phyloP scores from a whole-genome alignment of 2,888 invertebrate species.

The Ligdia adustata region DNA sequence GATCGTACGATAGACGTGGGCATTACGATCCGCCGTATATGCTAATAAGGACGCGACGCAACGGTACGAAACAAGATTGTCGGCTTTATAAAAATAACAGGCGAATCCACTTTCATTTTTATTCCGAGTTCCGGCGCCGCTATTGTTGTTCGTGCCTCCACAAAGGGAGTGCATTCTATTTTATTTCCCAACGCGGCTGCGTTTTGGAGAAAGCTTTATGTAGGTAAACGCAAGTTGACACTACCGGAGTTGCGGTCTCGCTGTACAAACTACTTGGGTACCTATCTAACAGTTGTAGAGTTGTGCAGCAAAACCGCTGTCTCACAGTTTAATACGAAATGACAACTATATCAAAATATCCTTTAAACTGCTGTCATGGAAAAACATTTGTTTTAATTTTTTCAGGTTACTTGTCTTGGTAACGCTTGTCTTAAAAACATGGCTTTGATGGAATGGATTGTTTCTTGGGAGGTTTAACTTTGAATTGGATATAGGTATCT shows the following conservation, averaged over 20 bases:
- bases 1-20: constrained; percentile 39
- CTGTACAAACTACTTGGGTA: too few relatives aligned
- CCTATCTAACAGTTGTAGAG: too few relatives aligned
- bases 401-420: too few relatives aligned
- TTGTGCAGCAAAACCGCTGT: too few relatives aligned
- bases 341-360: too few relatives aligned
- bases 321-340: too few relatives aligned
- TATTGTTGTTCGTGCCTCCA: constrained; percentile 64
- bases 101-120: constrained; percentile 82
- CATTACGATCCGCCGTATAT: constrained; percentile 46
- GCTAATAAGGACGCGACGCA: constrained; percentile 65
- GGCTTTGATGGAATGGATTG: too few relatives aligned
- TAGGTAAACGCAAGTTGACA: constrained; percentile 38
- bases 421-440: too few relatives aligned
- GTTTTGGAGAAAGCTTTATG: constrained; percentile 52
- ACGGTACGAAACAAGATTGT: constrained; percentile 71
- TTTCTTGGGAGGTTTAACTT: too few relatives aligned
- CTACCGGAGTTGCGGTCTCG: constrained; percentile 9
- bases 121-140: constrained; percentile 69
- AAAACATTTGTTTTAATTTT: too few relatives aligned
- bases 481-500: too few relatives aligned
- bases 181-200: constrained; percentile 51
- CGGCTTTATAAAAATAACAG: constrained; percentile 78
- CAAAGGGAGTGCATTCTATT: constrained; percentile 66
- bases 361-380: too few relatives aligned